A percentile compares a stretch with the other conserved stretches of the same genome.
These are phyloP conservation scores for Danaus chrysippus DNA, from an alignment of 2,888 invertebrate species.

Conservation along the genomic window DNA sequence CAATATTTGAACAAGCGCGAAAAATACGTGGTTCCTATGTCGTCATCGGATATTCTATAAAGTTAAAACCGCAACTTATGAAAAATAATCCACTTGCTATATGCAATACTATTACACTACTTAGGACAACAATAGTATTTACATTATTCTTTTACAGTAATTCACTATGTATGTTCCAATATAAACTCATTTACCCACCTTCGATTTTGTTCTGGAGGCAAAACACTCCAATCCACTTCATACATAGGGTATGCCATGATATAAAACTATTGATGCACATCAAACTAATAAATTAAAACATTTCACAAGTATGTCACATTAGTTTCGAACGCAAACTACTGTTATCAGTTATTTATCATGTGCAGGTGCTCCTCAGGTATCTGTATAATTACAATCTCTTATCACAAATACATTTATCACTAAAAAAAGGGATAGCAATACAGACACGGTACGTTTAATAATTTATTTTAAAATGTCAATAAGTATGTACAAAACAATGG, in stretches of 20 bases:
- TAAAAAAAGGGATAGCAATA: conserved; percentile 75
- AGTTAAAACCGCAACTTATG: too few species aligned
- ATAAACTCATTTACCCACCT: conserved; percentile 77
- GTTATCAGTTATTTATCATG: conserved; percentile 76
- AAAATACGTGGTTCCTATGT: conserved; percentile 18
- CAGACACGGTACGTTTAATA: conserved; percentile 57
- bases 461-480: conserved; percentile 71
- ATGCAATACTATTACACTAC: too few species aligned
- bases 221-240: conserved; percentile 91
- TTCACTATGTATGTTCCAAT: background rate
- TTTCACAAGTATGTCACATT: conserved; percentile 63
- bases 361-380: conserved; percentile 68
- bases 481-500: conserved; percentile 71
- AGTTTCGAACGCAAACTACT: conserved; percentile 68
- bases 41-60: background rate
- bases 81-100: too few species aligned
- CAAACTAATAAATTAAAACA: conserved; percentile 56
- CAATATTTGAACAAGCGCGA: conserved; percentile 16
- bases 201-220: conserved; percentile 91
- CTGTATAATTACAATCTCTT: conserved; percentile 73
- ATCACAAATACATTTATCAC: conserved; percentile 75
- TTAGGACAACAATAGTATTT: background rate
- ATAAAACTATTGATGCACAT: conserved; percentile 40
- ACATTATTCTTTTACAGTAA: conserved; percentile 12
- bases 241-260: conserved; percentile 80